Conservation (phyloP, 2,797 vertebrate species). For the Darevskia mixta region DNA sequence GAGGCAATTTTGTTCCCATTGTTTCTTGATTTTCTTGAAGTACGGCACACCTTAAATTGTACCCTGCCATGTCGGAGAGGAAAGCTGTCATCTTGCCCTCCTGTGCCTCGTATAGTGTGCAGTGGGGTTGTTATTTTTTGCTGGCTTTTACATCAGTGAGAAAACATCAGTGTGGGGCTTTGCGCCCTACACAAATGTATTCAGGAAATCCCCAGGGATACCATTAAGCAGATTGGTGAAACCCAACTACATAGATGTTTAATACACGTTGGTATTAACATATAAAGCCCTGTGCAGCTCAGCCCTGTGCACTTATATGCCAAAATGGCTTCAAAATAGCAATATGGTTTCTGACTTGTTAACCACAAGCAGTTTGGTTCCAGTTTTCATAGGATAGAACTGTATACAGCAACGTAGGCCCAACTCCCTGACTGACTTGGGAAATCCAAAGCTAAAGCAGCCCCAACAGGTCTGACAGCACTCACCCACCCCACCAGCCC, state of each 20-base stretch:
- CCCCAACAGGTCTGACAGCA: too few relatives aligned
- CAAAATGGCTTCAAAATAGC: background rate
- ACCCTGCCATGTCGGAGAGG: constrained; percentile 17
- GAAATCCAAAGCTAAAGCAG: background rate
- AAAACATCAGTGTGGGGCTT: background rate
- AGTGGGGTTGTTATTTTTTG: background rate
- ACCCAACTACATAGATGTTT: background rate
- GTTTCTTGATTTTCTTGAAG: constrained; percentile 27
- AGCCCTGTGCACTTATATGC: too few relatives aligned
- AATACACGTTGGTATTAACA: too few relatives aligned
- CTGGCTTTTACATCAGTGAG: background rate
- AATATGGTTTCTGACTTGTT: background rate
- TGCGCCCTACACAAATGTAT: background rate
- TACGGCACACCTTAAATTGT: constrained; percentile 19
- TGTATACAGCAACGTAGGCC: too few relatives aligned
- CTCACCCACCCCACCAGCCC: too few relatives aligned
- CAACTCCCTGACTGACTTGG: background rate
- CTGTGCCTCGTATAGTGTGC: background rate
- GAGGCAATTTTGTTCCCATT: constrained; percentile 19
- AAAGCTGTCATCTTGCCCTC: constrained; percentile 4
- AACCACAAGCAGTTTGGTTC: background rate
- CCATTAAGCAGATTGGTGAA: background rate
- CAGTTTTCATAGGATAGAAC: background rate
- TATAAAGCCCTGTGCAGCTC: too few relatives aligned
- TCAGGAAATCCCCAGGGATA: background rate